These are phyloP conservation scores for Pseudonaja textilis DNA, from an alignment of 2,113 vertebrate genomes.

Conservation along the genomic window DNA sequence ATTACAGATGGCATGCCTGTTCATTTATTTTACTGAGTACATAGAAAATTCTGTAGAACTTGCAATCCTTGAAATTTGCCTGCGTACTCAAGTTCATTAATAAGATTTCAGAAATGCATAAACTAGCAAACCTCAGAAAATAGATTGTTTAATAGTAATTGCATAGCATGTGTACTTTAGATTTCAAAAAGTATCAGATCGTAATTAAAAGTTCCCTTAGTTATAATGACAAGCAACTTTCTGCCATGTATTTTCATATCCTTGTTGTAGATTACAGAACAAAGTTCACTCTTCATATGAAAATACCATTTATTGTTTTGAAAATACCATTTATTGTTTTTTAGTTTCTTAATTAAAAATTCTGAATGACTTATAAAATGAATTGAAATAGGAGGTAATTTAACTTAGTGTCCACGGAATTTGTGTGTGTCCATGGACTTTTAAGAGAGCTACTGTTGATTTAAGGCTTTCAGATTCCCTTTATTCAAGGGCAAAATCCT, in stretches of 20 bases:
- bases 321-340: neutral
- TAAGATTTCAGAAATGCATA: neutral
- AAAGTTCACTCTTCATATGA: neutral
- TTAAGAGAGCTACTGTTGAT: neutral
- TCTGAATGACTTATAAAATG: neutral
- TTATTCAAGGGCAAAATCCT: neutral
- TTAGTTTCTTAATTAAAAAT: neutral
- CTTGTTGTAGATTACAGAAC: neutral
- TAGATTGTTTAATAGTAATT: neutral
- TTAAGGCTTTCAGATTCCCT: neutral
- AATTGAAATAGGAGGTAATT: neutral
- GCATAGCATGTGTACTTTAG: neutral
- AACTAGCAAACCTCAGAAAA: constrained; percentile 17
- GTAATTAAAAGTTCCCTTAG: constrained; percentile 13
- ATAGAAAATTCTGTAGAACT: constrained; percentile 7
- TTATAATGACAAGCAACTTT: constrained; percentile 13
- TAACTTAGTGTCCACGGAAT: neutral
- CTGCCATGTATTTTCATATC: neutral
- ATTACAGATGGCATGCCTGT: constrained; percentile 58
- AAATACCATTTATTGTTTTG: neutral
- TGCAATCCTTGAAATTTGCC: rapidly evolving
- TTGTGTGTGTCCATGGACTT: neutral
- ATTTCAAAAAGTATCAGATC: neutral
- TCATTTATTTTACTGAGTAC: constrained; percentile 40
- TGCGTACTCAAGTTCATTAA: neutral